Conservation (phyloP, 2,888 invertebrate species). For the Emmelina monodactyla region DNA sequence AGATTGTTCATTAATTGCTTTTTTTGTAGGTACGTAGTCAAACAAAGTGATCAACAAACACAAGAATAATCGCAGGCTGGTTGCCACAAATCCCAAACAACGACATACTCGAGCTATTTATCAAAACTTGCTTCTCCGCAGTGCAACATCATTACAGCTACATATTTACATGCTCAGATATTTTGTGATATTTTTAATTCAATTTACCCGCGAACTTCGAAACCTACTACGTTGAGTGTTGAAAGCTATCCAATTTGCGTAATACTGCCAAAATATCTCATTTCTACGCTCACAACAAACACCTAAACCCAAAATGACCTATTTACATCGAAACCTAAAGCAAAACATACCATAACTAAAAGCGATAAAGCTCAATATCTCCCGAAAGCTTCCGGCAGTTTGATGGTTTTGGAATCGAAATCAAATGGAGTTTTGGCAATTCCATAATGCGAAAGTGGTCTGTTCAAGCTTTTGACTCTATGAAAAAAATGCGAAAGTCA, state of each 20-base stretch:
- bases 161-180: conserved; percentile 62
- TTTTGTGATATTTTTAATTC: conserved; percentile 67
- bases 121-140: conserved; percentile 5
- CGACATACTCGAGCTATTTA: background rate
- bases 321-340: conserved; percentile 16
- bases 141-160: conserved; percentile 53
- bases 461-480: conserved; percentile 67
- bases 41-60: too few species aligned
- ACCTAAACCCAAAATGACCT: conserved; percentile 23
- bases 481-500: conserved; percentile 60
- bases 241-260: conserved; percentile 68
- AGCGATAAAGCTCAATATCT: background rate
- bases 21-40: too few species aligned
- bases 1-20: too few species aligned
- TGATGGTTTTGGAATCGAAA: conserved; percentile 26
- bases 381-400: conserved; percentile 11
- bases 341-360: conserved; percentile 17
- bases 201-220: conserved; percentile 63
- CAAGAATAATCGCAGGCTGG: too few species aligned
- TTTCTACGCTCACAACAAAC: conserved; percentile 59
- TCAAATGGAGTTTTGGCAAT: conserved; percentile 63
- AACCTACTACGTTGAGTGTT: conserved; percentile 66
- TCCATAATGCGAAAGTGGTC: conserved; percentile 67
- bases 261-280: conserved; percentile 68
- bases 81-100: background rate